Conservation (phyloP, 2,888 invertebrate genomes). For the Drosophila limbata region DNA sequence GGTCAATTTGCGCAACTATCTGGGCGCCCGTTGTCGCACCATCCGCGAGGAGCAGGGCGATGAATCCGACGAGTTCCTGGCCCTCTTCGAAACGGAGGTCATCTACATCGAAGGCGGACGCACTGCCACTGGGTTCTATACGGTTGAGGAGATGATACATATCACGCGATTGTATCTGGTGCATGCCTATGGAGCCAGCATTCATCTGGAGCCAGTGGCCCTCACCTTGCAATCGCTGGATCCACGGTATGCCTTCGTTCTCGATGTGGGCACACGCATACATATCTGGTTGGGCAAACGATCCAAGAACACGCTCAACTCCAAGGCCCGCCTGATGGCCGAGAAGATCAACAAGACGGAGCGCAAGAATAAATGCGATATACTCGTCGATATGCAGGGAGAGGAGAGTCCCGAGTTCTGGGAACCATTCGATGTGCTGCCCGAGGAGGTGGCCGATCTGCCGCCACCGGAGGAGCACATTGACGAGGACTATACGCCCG, state of each 20-base stretch:
- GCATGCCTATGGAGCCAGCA: conserved; percentile 93
- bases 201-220: conserved; percentile 95
- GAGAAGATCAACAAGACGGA: conserved; percentile 99
- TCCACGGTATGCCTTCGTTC: conserved; percentile 95
- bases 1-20: conserved; percentile 97
- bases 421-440: conserved; percentile 87
- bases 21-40: conserved; percentile 97
- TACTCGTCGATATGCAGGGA: conserved; percentile 93
- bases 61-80: conserved; percentile 97
- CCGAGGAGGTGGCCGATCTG: conserved; percentile 83
- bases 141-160: conserved; percentile 96
- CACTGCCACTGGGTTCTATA: conserved; percentile 98
- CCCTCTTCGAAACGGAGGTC: conserved; percentile 95
- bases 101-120: conserved; percentile 98
- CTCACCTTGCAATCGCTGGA: conserved; percentile 91
- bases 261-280: conserved; percentile 94
- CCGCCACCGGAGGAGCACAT: conserved; percentile 84
- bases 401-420: conserved; percentile 95
- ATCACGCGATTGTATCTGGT: conserved; percentile 94
- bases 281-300: conserved; percentile 94
- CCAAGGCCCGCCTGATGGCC: conserved; percentile 91
- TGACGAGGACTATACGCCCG: conserved; percentile 75
- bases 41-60: conserved; percentile 98
- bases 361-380: conserved; percentile 96
- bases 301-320: conserved; percentile 94